Evolutionary conservation across 1,140 invertebrate species (phyloP).

Genomic region (Drosophila jambulina): DNA sequence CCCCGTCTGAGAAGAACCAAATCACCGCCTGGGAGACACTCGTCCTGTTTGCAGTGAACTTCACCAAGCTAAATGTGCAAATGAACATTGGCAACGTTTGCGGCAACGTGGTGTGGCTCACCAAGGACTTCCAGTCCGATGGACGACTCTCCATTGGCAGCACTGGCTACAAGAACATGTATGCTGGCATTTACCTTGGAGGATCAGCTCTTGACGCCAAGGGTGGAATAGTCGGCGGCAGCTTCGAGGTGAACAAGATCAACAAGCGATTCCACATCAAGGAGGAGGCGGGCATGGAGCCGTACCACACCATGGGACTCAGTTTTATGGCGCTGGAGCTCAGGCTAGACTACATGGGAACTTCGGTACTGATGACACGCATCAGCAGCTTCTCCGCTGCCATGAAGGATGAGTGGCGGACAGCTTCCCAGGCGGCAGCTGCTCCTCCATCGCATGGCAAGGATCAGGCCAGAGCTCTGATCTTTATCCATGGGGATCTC

Average conservation of each 20-base stretch:
- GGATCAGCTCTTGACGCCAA: constrained; percentile 97
- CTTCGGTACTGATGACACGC: constrained; percentile 95
- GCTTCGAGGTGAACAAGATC: constrained; percentile 95
- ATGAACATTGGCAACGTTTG: constrained; percentile 99
- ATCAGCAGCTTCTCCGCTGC: constrained; percentile 93
- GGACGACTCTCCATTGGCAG: constrained; percentile 97
- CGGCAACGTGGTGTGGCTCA: constrained; percentile 97
- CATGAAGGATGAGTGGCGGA: constrained; percentile 93
- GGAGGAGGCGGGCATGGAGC: constrained; percentile 95
- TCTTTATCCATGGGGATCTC: constrained; percentile 96
- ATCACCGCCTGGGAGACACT: constrained; percentile 96
- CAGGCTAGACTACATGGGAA: constrained; percentile 98
- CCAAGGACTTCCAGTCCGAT: constrained; percentile 95
- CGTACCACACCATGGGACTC: constrained; percentile 94
- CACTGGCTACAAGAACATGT: constrained; percentile 96
- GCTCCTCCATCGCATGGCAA: constrained; percentile 33
- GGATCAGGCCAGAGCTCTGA: constrained; percentile 88
- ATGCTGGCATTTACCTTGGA: constrained; percentile 94
- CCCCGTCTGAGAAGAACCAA: constrained; percentile 82
- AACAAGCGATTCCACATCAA: constrained; percentile 94
- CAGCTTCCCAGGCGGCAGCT: constrained; percentile 76
- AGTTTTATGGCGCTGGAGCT: constrained; percentile 94
- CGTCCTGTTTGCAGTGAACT: constrained; percentile 97
- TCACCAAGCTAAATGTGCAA: constrained; percentile 97
- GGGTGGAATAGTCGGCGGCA: constrained; percentile 98